Base-by-base conservation (phyloP, 2,113 vertebrate genomes). In the Promerops cafer region DNA sequence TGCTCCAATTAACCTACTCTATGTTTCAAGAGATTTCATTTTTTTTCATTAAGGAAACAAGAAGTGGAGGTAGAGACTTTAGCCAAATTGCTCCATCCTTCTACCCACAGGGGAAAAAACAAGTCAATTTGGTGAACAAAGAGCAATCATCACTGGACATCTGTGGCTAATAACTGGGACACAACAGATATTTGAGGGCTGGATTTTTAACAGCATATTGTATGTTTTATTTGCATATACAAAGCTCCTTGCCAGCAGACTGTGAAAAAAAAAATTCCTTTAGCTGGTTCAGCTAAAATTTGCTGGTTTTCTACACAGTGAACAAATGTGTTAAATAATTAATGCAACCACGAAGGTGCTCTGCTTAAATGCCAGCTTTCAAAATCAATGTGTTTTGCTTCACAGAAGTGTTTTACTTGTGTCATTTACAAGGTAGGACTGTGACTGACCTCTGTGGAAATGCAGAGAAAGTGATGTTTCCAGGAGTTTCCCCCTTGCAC, bases 1-100 rank as follows among this genome's bases (percentile, higher is more conserved):
- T 95, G 45, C 89, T 90, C 78, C 76, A 94, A 94, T 96, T 96
- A 96, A 90, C 85, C 69, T 93, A 75, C 66, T 90, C 81, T 13
- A 33, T 47, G 75, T 93, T 96, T 91, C 93, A 79, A 89, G 81
- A 93, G 40, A 89, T 86, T 93, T 75, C 49, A 11, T 86, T 94
- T 95, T 92, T 92, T 87, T 89, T 92, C 85, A 79, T 90, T 91
- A 96, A 72, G n/a, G 64, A 83, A 95, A 89, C 17, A 80, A 94
- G 86, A 91, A 97, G n/a, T 87, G 31, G 69, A 95, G 27, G 54
- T 64, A 80, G 24, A 93, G 74, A 80, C 9, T 82, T 79, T 64
- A 83, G 35, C 59, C 77, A 91, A 91, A 93, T 86, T 91, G 42
- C 17, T 91, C 45, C 53, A 88, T 90, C 72, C 52, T 82, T 70